Conservation (phyloP, 2,113 vertebrate genomes). For the Gymnobelideus leadbeateri region DNA sequence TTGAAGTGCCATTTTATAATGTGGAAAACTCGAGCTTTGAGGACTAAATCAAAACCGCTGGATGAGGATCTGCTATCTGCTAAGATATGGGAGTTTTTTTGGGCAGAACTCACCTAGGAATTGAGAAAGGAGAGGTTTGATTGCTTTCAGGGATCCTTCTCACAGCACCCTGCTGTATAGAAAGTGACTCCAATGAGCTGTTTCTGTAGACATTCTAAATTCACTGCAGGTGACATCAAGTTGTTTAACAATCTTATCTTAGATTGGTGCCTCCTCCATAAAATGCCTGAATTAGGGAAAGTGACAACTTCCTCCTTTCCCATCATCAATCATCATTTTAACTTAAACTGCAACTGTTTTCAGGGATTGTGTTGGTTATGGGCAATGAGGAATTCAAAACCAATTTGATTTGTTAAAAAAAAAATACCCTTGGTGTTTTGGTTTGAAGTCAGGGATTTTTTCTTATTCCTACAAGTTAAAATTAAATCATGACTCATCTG, state of each 20-base stretch:
- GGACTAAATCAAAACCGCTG: slow-evolving; percentile 27
- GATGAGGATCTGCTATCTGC: neutral
- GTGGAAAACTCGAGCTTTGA: slow-evolving; percentile 47
- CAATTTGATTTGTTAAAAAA: neutral
- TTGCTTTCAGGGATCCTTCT: slow-evolving; percentile 22
- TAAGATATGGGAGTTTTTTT: slow-evolving; percentile 11
- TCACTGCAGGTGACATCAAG: slow-evolving; percentile 50
- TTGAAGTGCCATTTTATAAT: neutral
- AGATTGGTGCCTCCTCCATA: slow-evolving; percentile 26
- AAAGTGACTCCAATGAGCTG: slow-evolving; percentile 40
- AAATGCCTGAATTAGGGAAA: slow-evolving; percentile 51
- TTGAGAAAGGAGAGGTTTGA: slow-evolving; percentile 30
- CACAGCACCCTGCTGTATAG: slow-evolving; percentile 18
- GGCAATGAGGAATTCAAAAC: slow-evolving; percentile 57
- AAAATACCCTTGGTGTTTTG: slow-evolving; percentile 23
- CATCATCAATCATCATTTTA: slow-evolving; percentile 45
- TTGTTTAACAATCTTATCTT: slow-evolving; percentile 27
- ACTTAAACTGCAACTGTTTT: slow-evolving; percentile 12
- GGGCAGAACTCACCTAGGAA: neutral
- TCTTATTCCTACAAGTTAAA: neutral
- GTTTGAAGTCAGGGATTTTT: slow-evolving; percentile 24
- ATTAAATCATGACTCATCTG: slow-evolving; percentile 3
- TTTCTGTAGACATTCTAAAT: slow-evolving; percentile 68
- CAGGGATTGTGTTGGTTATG: slow-evolving; percentile 14
- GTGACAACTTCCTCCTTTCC: neutral